These are phyloP conservation scores for Urechis unicinctus DNA, from an alignment of 2,888 invertebrate species.

Conservation along the genomic window DNA sequence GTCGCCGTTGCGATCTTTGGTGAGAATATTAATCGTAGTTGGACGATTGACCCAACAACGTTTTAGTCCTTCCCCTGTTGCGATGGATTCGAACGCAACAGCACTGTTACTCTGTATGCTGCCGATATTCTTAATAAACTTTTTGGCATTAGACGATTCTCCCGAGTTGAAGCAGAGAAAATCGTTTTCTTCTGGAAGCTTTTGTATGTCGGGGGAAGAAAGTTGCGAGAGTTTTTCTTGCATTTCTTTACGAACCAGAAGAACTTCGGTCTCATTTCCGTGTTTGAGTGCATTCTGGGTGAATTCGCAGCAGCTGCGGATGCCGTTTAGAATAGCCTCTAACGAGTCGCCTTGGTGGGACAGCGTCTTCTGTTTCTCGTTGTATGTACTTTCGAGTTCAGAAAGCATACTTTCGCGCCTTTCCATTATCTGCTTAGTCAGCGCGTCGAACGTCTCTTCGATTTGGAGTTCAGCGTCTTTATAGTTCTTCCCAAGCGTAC, in stretches of 20 bases:
- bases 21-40: slow-evolving; percentile 47
- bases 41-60: slow-evolving; percentile 41
- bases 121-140: slow-evolving; percentile 40
- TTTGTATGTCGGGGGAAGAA: slow-evolving; percentile 28
- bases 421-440: slow-evolving; percentile 38
- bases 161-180: slow-evolving; percentile 43
- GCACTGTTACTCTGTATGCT: slow-evolving; percentile 47
- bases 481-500: slow-evolving; percentile 24
- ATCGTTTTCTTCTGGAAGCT: slow-evolving; percentile 46
- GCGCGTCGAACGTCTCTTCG: slow-evolving; percentile 41
- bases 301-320: slow-evolving; percentile 51
- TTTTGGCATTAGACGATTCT: slow-evolving; percentile 34
- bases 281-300: slow-evolving; percentile 53
- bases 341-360: slow-evolving; percentile 44
- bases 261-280: slow-evolving; percentile 52
- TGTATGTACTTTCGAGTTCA: slow-evolving; percentile 41
- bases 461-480: slow-evolving; percentile 38
- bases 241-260: slow-evolving; percentile 54
- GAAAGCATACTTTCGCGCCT: slow-evolving; percentile 40
- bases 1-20: slow-evolving; percentile 45
- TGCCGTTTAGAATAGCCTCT: slow-evolving; percentile 47
- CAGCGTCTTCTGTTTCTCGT: slow-evolving; percentile 43
- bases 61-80: slow-evolving; percentile 49
- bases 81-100: slow-evolving; percentile 48
- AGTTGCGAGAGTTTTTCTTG: slow-evolving; percentile 50